Percentiles rank a stretch among this genome's conserved stretches.
These are phyloP conservation scores for Protosalanx chinensis DNA, from an alignment of 2,797 vertebrate species.

Conservation along the genomic window DNA sequence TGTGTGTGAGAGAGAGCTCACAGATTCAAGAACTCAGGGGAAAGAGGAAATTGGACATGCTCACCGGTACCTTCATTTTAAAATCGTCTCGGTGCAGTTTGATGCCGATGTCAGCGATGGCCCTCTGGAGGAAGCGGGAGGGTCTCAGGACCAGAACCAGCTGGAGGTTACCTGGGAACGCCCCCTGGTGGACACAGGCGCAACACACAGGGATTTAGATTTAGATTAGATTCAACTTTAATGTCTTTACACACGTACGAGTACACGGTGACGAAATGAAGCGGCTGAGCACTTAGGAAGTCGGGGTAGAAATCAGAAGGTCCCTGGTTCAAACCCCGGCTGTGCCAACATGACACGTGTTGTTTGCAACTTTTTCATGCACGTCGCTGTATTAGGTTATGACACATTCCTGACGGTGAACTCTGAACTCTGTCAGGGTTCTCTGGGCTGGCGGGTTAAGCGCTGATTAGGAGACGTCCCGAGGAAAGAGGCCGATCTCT, in stretches of 20 bases:
- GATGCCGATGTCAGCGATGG: constrained; percentile 89
- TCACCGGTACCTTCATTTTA: constrained; percentile 98
- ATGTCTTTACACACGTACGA: too few species aligned
- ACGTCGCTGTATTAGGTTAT: too few species aligned
- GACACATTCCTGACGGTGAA: too few species aligned
- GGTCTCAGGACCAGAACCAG: constrained; percentile 89
- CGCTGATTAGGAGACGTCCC: neutral
- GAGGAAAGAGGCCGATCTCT: neutral
- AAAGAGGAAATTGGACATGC: constrained; percentile 59
- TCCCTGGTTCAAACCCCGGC: too few species aligned
- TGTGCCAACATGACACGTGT: too few species aligned
- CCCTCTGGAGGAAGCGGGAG: constrained; percentile 84
- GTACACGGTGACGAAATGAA: too few species aligned
- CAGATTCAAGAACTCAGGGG: neutral
- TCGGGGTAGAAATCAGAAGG: too few species aligned
- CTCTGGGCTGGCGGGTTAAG: neutral
- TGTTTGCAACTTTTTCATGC: too few species aligned
- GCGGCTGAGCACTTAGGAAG: too few species aligned
- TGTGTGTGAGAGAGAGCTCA: neutral
- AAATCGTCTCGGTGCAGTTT: constrained; percentile 91
- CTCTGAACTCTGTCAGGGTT: neutral
- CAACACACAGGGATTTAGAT: too few species aligned
- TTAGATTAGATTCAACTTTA: too few species aligned
- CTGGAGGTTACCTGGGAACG: constrained; percentile 93
- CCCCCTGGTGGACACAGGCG: constrained; percentile 71